phyloP scores from a whole-genome alignment of 2,888 invertebrate genomes.

The Drosophila setosimentum region DNA sequence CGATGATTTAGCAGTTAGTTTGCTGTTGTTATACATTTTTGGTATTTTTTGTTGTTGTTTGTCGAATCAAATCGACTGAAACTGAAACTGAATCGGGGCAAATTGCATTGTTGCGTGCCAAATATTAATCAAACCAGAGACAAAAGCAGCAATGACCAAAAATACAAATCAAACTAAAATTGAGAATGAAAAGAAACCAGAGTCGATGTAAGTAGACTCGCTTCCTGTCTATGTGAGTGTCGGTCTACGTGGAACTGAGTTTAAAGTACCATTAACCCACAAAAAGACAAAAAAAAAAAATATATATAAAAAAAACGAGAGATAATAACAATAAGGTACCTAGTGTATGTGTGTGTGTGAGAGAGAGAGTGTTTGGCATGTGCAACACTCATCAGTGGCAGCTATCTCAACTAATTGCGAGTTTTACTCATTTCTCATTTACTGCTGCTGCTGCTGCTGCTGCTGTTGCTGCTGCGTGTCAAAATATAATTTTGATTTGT shows the following conservation, averaged over 20 bases:
- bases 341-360: slow-evolving; percentile 20
- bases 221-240: slow-evolving; percentile 51
- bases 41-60: slow-evolving; percentile 3
- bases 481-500: slow-evolving; percentile 74
- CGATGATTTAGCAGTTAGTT: slow-evolving; percentile 37
- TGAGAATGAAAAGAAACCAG: slow-evolving; percentile 22
- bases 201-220: slow-evolving; percentile 19
- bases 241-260: slow-evolving; percentile 46
- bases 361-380: slow-evolving; percentile 40
- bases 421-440: slow-evolving; percentile 46
- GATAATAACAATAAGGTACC: slow-evolving; percentile 30
- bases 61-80: slow-evolving; percentile 1
- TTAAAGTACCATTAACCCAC: slow-evolving; percentile 78
- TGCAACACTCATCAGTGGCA: slow-evolving; percentile 37
- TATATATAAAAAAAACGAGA: neutral
- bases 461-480: slow-evolving; percentile 68
- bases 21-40: slow-evolving; percentile 23
- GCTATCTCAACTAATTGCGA: slow-evolving; percentile 67
- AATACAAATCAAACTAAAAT: slow-evolving; percentile 36
- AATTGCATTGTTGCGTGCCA: slow-evolving; percentile 79
- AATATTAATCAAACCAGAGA: slow-evolving; percentile 67
- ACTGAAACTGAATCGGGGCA: slow-evolving; percentile 31
- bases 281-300: slow-evolving; percentile 33
- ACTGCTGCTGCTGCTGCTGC: slow-evolving; percentile 2
- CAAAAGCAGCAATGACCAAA: slow-evolving; percentile 29